Conservation (phyloP, 2,113 vertebrate species). For the Trinectes maculatus region DNA sequence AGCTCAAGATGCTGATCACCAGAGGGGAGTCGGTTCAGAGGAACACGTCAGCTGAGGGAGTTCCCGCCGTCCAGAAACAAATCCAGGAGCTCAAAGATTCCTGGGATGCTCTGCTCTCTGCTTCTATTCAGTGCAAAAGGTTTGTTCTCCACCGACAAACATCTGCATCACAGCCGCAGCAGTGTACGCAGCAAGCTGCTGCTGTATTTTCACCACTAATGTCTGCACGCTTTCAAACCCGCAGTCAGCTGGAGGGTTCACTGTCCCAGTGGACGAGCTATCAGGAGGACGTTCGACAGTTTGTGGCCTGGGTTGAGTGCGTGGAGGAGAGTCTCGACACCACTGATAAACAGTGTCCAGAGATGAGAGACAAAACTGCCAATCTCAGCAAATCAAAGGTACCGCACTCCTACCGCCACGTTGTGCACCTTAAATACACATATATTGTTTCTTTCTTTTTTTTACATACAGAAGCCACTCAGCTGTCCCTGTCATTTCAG, state of each 20-base stretch:
- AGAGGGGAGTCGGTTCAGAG: slow-evolving; percentile 94
- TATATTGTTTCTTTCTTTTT: too few species aligned
- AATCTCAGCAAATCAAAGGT: slow-evolving; percentile 93
- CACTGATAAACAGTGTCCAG: slow-evolving; percentile 85
- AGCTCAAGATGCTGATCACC: slow-evolving; percentile 92
- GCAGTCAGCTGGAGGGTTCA: slow-evolving; percentile 93
- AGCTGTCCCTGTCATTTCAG: slow-evolving; percentile 73
- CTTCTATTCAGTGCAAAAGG: slow-evolving; percentile 95
- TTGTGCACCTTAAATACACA: too few species aligned
- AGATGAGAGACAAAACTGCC: slow-evolving; percentile 91
- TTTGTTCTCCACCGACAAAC: slow-evolving; percentile 52
- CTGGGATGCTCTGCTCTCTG: slow-evolving; percentile 90
- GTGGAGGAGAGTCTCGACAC: slow-evolving; percentile 86
- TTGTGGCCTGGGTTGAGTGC: slow-evolving; percentile 90
- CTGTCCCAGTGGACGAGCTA: slow-evolving; percentile 98
- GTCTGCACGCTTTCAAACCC: slow-evolving; percentile 36
- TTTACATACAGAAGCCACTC: too few species aligned
- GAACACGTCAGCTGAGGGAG: slow-evolving; percentile 91
- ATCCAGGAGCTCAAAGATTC: slow-evolving; percentile 90
- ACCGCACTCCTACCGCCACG: too few species aligned
- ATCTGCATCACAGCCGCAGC: too few species aligned
- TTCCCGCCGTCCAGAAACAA: slow-evolving; percentile 85
- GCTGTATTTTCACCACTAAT: neutral
- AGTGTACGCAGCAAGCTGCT: too few species aligned
- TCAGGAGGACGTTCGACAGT: slow-evolving; percentile 93